These are phyloP conservation scores for Melanogrammus aeglefinus DNA, from an alignment of 2,797 vertebrate genomes.

Conservation along the genomic window DNA sequence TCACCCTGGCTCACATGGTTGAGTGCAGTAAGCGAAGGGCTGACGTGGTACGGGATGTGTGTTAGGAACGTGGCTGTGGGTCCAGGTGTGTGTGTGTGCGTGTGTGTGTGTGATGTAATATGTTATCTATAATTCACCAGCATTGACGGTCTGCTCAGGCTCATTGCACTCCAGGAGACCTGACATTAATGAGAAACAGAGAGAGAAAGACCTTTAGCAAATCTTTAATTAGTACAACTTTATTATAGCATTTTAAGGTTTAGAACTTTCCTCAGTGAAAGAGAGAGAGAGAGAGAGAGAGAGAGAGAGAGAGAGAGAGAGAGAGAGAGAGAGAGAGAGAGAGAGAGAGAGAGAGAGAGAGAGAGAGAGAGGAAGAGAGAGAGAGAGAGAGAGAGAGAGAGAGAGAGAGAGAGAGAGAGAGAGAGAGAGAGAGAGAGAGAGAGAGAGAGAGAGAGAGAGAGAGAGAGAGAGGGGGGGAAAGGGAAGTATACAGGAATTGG, in stretches of 20 bases:
- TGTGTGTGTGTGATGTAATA: conserved; percentile 52
- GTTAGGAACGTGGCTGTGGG: not conserved
- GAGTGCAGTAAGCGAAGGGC: conserved; percentile 9
- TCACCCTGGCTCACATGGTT: conserved; percentile 5
- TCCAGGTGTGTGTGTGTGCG: conserved; percentile 7
- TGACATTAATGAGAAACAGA: conserved; percentile 35
- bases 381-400: not conserved
- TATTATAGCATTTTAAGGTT: not conserved
- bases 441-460: not conserved
- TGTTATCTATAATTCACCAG: conserved; percentile 69
- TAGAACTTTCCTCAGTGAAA: not conserved
- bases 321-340: not conserved
- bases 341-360: not conserved
- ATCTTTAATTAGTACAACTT: not conserved
- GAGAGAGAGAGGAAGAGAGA: too few relatives aligned
- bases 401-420: too few relatives aligned
- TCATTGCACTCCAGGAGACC: conserved; percentile 54
- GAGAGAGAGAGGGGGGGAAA: not conserved
- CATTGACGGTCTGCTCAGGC: conserved; percentile 47
- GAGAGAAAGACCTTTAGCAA: not conserved
- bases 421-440: not conserved
- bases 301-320: not conserved
- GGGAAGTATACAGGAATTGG: not conserved
- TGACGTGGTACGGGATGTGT: not conserved
- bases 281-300: not conserved